A percentile compares a stretch with the other conserved stretches of the same genome.
Evolutionary conservation across 1,140 invertebrate genomes (phyloP).

Genomic region (Pseudomyrmex concolor): DNA sequence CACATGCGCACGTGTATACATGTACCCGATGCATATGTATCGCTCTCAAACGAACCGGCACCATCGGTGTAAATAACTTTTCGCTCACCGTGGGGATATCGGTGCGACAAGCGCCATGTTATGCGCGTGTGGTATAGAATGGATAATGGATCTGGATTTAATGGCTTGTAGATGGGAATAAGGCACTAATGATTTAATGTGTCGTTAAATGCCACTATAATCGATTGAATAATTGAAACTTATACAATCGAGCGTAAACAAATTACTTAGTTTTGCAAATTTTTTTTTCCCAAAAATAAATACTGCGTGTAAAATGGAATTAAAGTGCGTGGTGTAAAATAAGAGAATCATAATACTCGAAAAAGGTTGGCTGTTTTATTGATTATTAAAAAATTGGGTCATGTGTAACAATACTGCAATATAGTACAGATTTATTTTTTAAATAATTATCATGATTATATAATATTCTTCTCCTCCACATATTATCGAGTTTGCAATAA

Average conservation of each 20-base stretch:
- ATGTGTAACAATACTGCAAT: no score
- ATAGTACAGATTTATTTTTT: no score
- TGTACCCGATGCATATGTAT: constrained; percentile 23
- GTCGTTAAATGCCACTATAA: not conserved
- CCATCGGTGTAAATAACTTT: constrained; percentile 47
- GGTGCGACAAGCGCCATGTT: constrained; percentile 19
- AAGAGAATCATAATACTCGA: no score
- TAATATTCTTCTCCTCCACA: not conserved
- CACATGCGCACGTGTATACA: constrained; percentile 54
- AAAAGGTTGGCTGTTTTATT: no score
- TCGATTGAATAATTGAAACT: not conserved
- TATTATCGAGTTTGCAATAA: not conserved
- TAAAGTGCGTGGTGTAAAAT: no score
- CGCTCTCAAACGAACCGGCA: constrained; percentile 17
- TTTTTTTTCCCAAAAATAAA: no score
- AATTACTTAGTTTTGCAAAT: no score
- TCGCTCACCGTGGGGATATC: constrained; percentile 24
- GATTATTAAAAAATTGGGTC: no score
- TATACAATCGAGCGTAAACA: not conserved
- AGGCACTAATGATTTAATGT: constrained; percentile 35
- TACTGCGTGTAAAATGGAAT: no score
- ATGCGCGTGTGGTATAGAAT: constrained; percentile 1
- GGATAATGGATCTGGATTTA: constrained; percentile 29
- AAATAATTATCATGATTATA: not conserved
- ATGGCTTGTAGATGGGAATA: not conserved